phyloP scores from a whole-genome alignment of 1,140 invertebrate genomes.

The Achatina immaculata region DNA sequence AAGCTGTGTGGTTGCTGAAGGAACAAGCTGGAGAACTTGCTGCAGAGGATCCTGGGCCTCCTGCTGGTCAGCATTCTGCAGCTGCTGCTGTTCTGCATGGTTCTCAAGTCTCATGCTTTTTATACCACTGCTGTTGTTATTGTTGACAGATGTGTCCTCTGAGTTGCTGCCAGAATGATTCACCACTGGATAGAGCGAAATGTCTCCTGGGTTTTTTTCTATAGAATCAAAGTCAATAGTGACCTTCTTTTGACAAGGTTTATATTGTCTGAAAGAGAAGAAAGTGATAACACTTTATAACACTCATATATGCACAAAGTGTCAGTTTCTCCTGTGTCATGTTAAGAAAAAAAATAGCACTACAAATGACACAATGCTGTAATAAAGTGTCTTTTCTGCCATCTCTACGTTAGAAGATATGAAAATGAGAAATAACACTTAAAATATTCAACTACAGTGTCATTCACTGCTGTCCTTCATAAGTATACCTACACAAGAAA shows the following conservation, averaged over 20 bases:
- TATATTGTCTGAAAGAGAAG: constrained; percentile 75
- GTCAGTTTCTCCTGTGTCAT: too few relatives aligned
- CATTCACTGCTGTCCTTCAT: too few relatives aligned
- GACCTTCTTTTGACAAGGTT: constrained; percentile 76
- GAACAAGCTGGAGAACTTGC: not conserved
- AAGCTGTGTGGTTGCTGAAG: not conserved
- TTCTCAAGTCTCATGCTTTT: not conserved
- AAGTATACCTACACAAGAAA: too few relatives aligned
- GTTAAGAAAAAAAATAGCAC: too few relatives aligned
- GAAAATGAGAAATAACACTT: too few relatives aligned
- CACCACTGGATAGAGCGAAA: not conserved
- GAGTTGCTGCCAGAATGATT: not conserved
- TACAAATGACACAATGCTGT: too few relatives aligned
- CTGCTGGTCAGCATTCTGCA: not conserved
- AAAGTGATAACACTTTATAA: constrained; percentile 10
- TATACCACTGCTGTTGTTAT: not conserved
- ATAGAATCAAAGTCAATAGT: constrained; percentile 77
- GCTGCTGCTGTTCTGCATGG: not conserved
- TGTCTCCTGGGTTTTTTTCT: constrained; percentile 42
- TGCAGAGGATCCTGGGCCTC: not conserved
- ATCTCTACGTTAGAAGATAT: too few relatives aligned
- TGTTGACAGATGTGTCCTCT: not conserved
- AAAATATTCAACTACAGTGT: too few relatives aligned
- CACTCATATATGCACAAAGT: too few relatives aligned
- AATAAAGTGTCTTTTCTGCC: too few relatives aligned